These are phyloP conservation scores for Napeogenes inachia DNA, from an alignment of 2,888 invertebrate species.

Conservation along the genomic window DNA sequence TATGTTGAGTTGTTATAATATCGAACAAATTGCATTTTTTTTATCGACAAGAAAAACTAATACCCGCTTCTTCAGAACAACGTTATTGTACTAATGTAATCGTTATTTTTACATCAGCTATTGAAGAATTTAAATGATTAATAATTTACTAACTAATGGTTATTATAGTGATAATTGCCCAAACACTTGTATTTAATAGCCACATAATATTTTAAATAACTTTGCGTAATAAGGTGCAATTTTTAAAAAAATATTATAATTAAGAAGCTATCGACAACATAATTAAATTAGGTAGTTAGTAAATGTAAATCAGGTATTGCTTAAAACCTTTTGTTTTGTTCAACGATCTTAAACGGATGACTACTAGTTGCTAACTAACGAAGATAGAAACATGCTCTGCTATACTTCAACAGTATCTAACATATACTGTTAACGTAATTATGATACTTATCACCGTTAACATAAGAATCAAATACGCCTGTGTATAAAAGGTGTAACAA, in stretches of 20 bases:
- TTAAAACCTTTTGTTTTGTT: not conserved
- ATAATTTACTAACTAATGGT: conserved; percentile 55
- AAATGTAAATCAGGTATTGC: no score
- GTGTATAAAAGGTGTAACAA: conserved; percentile 19
- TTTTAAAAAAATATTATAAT: conserved; percentile 26
- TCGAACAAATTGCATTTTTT: conserved; percentile 24
- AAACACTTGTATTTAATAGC: conserved; percentile 39
- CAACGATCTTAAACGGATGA: not conserved
- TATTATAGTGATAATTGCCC: conserved; percentile 56
- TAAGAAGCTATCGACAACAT: no score
- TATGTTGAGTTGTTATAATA: not conserved
- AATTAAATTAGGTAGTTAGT: no score
- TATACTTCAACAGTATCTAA: no score
- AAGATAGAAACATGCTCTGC: no score
- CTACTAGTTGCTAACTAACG: not conserved
- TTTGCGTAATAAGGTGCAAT: conserved; percentile 24
- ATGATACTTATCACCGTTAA: not conserved
- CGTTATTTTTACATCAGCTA: conserved; percentile 1
- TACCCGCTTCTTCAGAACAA: no score
- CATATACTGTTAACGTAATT: no score
- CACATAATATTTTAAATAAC: conserved; percentile 43
- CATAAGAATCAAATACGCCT: conserved; percentile 8
- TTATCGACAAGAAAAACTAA: conserved; percentile 39
- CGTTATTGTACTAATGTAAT: not conserved
- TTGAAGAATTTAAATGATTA: conserved; percentile 45